phyloP scores from a whole-genome alignment of 2,113 vertebrate genomes.

The Cyprinodon tularosa region DNA sequence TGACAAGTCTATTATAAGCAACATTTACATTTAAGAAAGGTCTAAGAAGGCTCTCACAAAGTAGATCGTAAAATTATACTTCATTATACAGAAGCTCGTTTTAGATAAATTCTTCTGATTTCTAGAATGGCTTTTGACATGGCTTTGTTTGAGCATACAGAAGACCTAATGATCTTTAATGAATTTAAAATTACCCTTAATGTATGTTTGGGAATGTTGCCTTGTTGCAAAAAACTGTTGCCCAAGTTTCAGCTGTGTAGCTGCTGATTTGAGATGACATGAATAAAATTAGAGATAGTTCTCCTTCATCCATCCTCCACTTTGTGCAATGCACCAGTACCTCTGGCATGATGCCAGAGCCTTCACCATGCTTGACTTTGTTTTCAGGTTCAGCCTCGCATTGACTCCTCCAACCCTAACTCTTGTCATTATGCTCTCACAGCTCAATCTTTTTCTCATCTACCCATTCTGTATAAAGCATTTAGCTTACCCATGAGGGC shows the following conservation, averaged over 20 bases:
- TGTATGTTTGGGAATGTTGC: too few relatives aligned
- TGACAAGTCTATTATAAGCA: slow-evolving; percentile 66
- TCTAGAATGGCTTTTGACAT: neutral
- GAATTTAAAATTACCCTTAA: neutral
- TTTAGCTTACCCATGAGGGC: too few relatives aligned
- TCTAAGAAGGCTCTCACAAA: slow-evolving; percentile 34
- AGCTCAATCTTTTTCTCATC: too few relatives aligned
- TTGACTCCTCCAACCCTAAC: neutral
- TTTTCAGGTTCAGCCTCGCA: neutral
- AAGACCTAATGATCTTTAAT: neutral
- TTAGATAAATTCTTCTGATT: slow-evolving; percentile 17
- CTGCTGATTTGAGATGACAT: neutral
- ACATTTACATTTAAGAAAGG: slow-evolving; percentile 40
- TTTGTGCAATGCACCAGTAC: neutral
- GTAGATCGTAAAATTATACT: slow-evolving; percentile 39
- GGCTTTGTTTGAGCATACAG: neutral
- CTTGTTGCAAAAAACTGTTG: neutral
- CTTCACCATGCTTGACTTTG: neutral
- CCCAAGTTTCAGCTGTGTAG: neutral
- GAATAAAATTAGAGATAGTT: neutral
- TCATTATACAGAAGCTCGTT: slow-evolving; percentile 30
- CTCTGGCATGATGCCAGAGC: neutral
- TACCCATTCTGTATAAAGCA: too few relatives aligned
- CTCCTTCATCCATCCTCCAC: neutral
- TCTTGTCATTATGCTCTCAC: too few relatives aligned